Conservation (phyloP, 2,113 vertebrate genomes). For the Lutjanus erythropterus region DNA sequence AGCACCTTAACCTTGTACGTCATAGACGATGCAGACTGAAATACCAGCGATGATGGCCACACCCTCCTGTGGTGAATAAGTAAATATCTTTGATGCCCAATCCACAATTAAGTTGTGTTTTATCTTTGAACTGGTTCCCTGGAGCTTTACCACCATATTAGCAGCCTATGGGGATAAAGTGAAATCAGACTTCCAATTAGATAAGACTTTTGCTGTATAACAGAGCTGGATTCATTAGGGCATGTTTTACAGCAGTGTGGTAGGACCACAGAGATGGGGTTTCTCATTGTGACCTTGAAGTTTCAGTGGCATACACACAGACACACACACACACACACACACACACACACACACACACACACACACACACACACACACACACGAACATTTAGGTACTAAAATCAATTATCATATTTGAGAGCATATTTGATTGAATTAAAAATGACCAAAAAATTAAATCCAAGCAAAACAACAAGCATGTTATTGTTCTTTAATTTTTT, state of each 20-base stretch:
- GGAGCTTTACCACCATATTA: slow-evolving; percentile 41
- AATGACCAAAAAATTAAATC: neutral
- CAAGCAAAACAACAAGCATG: neutral
- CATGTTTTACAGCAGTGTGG: slow-evolving; percentile 60
- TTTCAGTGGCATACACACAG: slow-evolving; percentile 14
- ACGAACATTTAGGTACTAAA: neutral
- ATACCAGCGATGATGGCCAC: slow-evolving; percentile 11
- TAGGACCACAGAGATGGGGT: slow-evolving; percentile 53
- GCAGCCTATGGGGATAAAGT: slow-evolving; percentile 50
- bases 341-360: slow-evolving; percentile 1
- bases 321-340: slow-evolving; percentile 1
- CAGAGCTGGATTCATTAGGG: slow-evolving; percentile 55
- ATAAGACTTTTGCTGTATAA: slow-evolving; percentile 52
- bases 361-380: neutral
- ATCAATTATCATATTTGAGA: neutral
- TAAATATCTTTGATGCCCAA: slow-evolving; percentile 50
- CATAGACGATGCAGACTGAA: neutral
- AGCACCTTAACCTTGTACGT: neutral
- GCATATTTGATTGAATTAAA: neutral
- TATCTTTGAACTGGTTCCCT: slow-evolving; percentile 66
- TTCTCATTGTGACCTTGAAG: slow-evolving; percentile 57
- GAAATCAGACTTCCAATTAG: slow-evolving; percentile 74
- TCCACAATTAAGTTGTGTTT: slow-evolving; percentile 49
- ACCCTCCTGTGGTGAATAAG: slow-evolving; percentile 36
- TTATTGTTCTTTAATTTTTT: slow-evolving; percentile 22